Evolutionary conservation across 2,113 vertebrate genomes (phyloP).

Genomic region (Pavo muticus): DNA sequence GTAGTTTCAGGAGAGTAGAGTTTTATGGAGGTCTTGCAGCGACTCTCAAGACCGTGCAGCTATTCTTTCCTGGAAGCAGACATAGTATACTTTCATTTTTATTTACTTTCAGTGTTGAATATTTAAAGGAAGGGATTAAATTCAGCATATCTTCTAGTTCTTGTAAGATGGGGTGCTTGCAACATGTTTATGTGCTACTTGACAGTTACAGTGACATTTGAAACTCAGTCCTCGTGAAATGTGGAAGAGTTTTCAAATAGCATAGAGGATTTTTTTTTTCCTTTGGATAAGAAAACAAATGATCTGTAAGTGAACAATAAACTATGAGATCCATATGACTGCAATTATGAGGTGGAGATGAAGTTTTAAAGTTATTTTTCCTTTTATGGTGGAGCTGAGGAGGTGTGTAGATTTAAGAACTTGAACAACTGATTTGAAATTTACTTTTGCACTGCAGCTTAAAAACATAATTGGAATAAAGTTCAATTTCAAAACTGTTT

Average conservation of each 20-base stretch:
- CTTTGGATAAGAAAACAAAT: not conserved
- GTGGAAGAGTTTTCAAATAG: not conserved
- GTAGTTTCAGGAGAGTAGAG: not conserved
- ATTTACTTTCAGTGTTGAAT: not conserved
- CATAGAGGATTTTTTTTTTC: not conserved
- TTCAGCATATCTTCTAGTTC: not conserved
- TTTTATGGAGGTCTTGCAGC: not conserved
- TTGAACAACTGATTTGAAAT: not conserved
- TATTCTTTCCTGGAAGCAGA: not conserved
- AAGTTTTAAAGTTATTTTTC: not conserved
- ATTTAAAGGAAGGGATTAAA: not conserved
- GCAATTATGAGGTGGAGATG: not conserved
- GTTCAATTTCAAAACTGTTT: not conserved
- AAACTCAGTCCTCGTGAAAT: not conserved
- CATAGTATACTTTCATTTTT: not conserved
- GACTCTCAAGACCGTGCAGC: not conserved
- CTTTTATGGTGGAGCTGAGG: not conserved
- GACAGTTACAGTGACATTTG: not conserved
- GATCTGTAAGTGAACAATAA: not conserved
- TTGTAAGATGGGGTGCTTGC: not conserved
- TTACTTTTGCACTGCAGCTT: not conserved
- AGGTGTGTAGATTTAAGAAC: not conserved
- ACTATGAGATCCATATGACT: not conserved
- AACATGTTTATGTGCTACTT: not conserved
- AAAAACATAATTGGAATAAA: not conserved